A percentile compares a stretch with the other conserved stretches of the same genome.
Evolutionary conservation across 2,113 vertebrate genomes (phyloP).

Genomic region (Cynopterus brachyotis): DNA sequence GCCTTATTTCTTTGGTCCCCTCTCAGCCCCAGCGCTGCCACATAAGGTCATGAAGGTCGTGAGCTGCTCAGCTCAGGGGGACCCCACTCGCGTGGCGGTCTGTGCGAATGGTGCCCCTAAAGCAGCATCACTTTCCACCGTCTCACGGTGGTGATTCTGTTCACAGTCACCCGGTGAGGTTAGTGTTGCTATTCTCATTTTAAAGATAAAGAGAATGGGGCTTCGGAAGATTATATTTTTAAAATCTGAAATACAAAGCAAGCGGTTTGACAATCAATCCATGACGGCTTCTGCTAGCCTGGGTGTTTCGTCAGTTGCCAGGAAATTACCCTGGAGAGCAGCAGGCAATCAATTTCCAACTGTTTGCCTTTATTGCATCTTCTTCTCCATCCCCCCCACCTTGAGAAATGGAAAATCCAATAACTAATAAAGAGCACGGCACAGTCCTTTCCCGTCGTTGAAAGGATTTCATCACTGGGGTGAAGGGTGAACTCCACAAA

Average conservation of each 20-base stretch:
- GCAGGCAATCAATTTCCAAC: slow-evolving; percentile 67
- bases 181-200: not conserved
- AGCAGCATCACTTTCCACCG: fast-evolving
- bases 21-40: not conserved
- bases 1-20: not conserved
- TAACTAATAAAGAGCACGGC: slow-evolving; percentile 71
- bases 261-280: not conserved
- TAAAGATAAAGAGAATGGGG: slow-evolving; percentile 14
- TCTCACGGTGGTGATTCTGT: not conserved
- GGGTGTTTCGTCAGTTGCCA: slow-evolving; percentile 58
- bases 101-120: not conserved
- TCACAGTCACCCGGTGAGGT: not conserved
- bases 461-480: slow-evolving; percentile 61
- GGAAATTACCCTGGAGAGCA: slow-evolving; percentile 69
- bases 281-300: not conserved
- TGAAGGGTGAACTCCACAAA: slow-evolving; percentile 57
- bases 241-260: slow-evolving; percentile 22
- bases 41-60: not conserved
- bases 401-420: slow-evolving; percentile 75
- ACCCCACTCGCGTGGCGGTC: fast-evolving
- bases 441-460: slow-evolving; percentile 43
- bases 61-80: not conserved
- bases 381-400: slow-evolving; percentile 46
- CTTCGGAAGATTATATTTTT: not conserved
- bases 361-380: slow-evolving; percentile 71